These are phyloP conservation scores for Poeciliopsis turrubarensis DNA, from an alignment of 2,113 vertebrate species.

Conservation along the genomic window DNA sequence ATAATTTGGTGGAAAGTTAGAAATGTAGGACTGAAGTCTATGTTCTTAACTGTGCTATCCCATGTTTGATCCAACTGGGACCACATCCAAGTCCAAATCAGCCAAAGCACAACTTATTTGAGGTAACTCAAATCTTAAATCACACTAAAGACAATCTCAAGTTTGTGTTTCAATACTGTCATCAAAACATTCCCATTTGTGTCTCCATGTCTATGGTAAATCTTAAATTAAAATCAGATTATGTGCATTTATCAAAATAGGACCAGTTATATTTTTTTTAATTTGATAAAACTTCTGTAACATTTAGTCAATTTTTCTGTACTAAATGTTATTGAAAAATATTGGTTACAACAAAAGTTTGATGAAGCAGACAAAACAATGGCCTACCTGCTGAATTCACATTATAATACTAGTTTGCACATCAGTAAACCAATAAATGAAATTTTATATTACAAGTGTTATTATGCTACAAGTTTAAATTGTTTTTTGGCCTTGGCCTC, in stretches of 20 bases:
- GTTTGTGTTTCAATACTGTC: background rate
- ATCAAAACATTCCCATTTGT: background rate
- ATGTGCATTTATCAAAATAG: background rate
- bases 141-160: background rate
- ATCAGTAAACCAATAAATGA: background rate
- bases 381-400: too few species aligned
- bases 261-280: background rate
- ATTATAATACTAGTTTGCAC: too few species aligned
- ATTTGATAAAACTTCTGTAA: background rate
- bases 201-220: background rate
- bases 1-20: slow-evolving; percentile 41
- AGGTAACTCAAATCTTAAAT: background rate
- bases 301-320: too few species aligned
- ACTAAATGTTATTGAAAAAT: background rate
- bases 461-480: background rate
- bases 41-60: slow-evolving; percentile 7
- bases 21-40: slow-evolving; percentile 21
- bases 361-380: too few species aligned
- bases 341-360: background rate
- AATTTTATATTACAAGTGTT: background rate
- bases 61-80: slow-evolving; percentile 20
- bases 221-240: background rate
- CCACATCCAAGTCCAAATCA: slow-evolving; percentile 7
- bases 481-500: background rate
- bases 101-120: background rate